Conservation (phyloP, 2,113 vertebrate species). For the Acrocephalus arundinaceus region DNA sequence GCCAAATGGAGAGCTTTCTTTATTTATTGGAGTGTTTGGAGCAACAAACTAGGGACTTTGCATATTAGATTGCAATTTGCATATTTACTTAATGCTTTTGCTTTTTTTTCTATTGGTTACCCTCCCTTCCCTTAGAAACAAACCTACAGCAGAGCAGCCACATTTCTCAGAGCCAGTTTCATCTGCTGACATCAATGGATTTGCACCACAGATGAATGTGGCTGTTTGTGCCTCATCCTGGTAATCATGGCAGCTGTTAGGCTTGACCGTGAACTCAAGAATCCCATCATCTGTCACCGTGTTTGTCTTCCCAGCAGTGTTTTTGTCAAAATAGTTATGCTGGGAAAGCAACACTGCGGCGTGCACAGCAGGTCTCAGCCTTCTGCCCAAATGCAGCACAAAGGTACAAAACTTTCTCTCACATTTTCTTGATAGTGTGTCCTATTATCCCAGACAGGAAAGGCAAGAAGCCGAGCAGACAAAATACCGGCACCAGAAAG, state of each 20-base stretch:
- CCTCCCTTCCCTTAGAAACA: background rate
- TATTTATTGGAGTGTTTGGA: constrained; percentile 54
- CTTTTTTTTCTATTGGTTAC: background rate
- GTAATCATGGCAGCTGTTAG: constrained; percentile 19
- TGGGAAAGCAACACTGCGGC: background rate
- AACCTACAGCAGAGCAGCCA: background rate
- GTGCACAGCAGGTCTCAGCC: background rate
- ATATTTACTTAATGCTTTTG: constrained; percentile 21
- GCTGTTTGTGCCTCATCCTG: background rate
- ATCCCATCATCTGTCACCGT: background rate
- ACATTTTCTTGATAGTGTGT: background rate
- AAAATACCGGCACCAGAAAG: background rate
- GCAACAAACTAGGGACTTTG: constrained; percentile 8
- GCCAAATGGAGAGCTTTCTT: constrained; percentile 30
- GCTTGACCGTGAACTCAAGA: background rate
- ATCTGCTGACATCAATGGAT: background rate
- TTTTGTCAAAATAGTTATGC: background rate
- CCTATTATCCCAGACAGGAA: background rate
- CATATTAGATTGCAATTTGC: constrained; percentile 48
- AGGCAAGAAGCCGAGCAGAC: background rate
- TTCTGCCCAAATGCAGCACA: background rate
- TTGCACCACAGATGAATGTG: constrained; percentile 18
- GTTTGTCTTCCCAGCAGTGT: background rate
- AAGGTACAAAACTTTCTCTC: background rate
- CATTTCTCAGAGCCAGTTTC: constrained; percentile 8